Evolutionary conservation across 2,797 vertebrate genomes (phyloP), one percentile per base, ranked within the genome.

Genomic region (Alosa sapidissima): DNA sequence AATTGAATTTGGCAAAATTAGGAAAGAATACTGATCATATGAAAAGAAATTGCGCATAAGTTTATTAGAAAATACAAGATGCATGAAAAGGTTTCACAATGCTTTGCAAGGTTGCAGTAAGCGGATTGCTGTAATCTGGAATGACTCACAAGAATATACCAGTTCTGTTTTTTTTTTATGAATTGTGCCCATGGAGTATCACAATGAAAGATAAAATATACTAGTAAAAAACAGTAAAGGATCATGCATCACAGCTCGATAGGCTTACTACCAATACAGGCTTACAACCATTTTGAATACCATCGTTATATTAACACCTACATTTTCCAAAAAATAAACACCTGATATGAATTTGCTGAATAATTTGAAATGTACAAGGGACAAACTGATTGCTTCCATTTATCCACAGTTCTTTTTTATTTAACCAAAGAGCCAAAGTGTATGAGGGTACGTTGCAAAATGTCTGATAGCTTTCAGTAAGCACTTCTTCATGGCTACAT

Each of bases 231-330:
- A 36, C 68, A 75, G 58, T 62, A 92, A 93, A 91, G 83, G 82
- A 92, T 89, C 95, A 95, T 95, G 94, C 95, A 95, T 94, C 93
- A 94, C 90, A 89, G 94, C 92, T 93, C 92, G 88, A 93, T 91
- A 93, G 91, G 51, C 86, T 85, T 84, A 81, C 72, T 81, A 84
- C 0, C 8, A 65, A 21, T 68, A 49, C 47, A 83, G 55, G 28
- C 83, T 68, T n/a, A 85, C 83, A 88, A 84, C 82, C 81, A 85
- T 28, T 88, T 81, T 84, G 83, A 85, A 84, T 86, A 88, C 85
- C 82, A 85, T 85, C 55, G 87, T 81, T 84, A 86, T 81, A 84
- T 49, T 82, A 78, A 86, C 84, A 87, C 82, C 7, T 54, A 83
- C 84, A 85, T 84, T 88, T 85, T 85, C 84, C 88, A 84, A 87